A percentile compares a stretch with the other conserved stretches of the same genome.
Evolutionary conservation across 2,797 vertebrate species (phyloP).

Genomic region (Bovichtus variegatus): DNA sequence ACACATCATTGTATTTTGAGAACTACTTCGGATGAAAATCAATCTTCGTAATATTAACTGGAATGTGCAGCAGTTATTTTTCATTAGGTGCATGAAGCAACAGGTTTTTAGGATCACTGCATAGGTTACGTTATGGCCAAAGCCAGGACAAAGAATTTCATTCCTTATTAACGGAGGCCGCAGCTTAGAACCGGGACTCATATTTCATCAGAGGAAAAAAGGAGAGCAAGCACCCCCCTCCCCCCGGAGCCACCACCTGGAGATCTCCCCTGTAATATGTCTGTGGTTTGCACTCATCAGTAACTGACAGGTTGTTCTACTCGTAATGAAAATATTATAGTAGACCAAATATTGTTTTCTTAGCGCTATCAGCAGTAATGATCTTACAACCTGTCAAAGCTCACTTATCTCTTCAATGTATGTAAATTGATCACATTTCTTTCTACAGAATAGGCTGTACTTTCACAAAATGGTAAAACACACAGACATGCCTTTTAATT

Average conservation of each 20-base stretch:
- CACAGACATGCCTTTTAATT: not conserved
- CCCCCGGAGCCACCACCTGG: not conserved
- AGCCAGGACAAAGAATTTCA: conserved; percentile 37
- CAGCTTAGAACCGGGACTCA: conserved; percentile 40
- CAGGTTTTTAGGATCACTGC: conserved; percentile 38
- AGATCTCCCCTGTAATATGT: conserved; percentile 19
- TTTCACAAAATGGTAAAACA: not conserved
- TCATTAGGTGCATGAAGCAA: conserved; percentile 50
- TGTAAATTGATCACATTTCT: not conserved
- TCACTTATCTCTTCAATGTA: conserved; percentile 10
- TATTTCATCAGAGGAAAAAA: conserved; percentile 46
- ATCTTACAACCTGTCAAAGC: conserved; percentile 6
- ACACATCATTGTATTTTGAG: conserved; percentile 3
- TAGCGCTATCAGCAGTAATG: conserved; percentile 1
- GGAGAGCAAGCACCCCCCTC: not conserved
- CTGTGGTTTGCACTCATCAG: conserved; percentile 36
- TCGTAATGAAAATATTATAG: conserved; percentile 39
- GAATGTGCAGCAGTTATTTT: conserved; percentile 23
- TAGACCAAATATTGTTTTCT: conserved; percentile 6
- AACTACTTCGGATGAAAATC: not conserved
- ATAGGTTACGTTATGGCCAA: conserved; percentile 32
- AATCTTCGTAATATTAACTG: conserved; percentile 3
- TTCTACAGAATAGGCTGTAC: not conserved
- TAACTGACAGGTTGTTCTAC: conserved; percentile 32
- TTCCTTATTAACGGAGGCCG: conserved; percentile 36